Conservation (phyloP, 2,888 invertebrate species). For the Callosobruchus maculatus region DNA sequence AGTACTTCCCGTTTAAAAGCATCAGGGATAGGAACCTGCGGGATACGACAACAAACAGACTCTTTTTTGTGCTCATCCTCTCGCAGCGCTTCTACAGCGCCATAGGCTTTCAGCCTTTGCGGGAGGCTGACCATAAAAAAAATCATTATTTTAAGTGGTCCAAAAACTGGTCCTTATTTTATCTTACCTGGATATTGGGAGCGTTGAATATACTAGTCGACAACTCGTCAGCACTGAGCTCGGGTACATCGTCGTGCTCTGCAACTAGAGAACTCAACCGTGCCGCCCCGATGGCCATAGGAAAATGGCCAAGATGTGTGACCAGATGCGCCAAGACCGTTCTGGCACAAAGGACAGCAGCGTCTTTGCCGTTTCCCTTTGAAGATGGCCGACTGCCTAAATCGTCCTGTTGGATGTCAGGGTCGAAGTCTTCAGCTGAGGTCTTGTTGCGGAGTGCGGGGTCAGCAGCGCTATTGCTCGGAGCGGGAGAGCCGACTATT, state of each 20-base stretch:
- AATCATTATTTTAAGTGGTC: no score
- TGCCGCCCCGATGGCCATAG: constrained; percentile 85
- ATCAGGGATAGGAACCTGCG: no score
- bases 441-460: constrained; percentile 52
- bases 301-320: constrained; percentile 92
- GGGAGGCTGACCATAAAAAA: no score
- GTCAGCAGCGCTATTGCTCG: constrained; percentile 45
- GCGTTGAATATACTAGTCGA: constrained; percentile 78
- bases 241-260: constrained; percentile 86
- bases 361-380: constrained; percentile 52
- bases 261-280: constrained; percentile 85
- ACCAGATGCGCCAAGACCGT: constrained; percentile 78
- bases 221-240: constrained; percentile 69
- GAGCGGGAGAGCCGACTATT: constrained; percentile 55
- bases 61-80: no score
- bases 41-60: no score
- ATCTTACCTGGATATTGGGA: constrained; percentile 68
- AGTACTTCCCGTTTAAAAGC: no score
- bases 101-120: no score
- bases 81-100: no score
- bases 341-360: constrained; percentile 58
- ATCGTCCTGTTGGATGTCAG: constrained; percentile 69
- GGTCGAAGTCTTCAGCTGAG: constrained; percentile 67
- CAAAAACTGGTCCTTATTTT: neutral
- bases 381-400: constrained; percentile 49